These are phyloP conservation scores for Melanophora roralis DNA, from an alignment of 2,888 invertebrate genomes.

Conservation along the genomic window DNA sequence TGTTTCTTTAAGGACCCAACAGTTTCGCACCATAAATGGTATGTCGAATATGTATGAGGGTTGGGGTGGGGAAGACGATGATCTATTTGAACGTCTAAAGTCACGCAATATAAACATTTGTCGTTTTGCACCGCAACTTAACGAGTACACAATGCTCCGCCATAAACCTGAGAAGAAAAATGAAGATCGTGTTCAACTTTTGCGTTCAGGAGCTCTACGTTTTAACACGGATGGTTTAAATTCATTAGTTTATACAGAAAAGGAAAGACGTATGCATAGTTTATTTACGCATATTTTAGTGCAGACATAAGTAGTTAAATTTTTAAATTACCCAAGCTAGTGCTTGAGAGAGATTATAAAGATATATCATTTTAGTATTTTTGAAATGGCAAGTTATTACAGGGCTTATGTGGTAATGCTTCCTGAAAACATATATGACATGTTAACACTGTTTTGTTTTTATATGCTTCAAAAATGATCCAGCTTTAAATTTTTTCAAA, in stretches of 20 bases:
- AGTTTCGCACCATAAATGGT: slow-evolving; percentile 87
- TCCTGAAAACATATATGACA: too few relatives aligned
- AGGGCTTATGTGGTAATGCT: too few relatives aligned
- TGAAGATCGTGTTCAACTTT: slow-evolving; percentile 78
- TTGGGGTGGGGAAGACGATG: slow-evolving; percentile 94
- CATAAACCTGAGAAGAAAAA: slow-evolving; percentile 81
- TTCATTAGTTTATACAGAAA: slow-evolving; percentile 80
- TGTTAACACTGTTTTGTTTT: too few relatives aligned
- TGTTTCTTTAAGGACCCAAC: slow-evolving; percentile 84
- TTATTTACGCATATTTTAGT: slow-evolving; percentile 82
- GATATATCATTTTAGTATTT: background rate
- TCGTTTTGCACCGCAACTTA: slow-evolving; percentile 83
- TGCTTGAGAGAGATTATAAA: background rate
- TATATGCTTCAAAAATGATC: too few relatives aligned
- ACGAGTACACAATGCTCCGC: slow-evolving; percentile 83
- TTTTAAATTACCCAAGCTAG: background rate
- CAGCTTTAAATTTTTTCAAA: too few relatives aligned
- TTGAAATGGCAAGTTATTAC: slow-evolving; percentile 1
- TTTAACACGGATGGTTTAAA: slow-evolving; percentile 82
- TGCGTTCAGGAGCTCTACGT: slow-evolving; percentile 78
- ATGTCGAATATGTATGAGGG: slow-evolving; percentile 91
- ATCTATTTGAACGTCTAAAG: slow-evolving; percentile 82
- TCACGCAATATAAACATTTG: slow-evolving; percentile 79
- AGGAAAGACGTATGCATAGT: slow-evolving; percentile 79
- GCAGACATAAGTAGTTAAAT: slow-evolving; percentile 74